Base-by-base conservation (phyloP, 2,113 vertebrate species). In the Sporophila hypoxantha region DNA sequence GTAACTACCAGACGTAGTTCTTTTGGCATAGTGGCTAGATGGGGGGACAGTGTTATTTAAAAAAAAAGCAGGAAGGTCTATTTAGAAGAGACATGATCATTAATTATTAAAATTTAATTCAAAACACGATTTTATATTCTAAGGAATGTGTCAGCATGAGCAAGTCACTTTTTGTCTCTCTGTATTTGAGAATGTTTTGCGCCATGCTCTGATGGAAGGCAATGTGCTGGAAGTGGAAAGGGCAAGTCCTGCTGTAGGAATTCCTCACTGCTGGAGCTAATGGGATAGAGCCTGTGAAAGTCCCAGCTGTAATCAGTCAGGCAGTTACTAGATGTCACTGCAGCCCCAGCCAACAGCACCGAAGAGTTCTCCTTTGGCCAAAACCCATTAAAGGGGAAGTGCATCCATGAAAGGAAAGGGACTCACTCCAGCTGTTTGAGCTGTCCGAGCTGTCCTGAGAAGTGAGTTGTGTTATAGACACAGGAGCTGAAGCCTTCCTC, bases 261-360 rank as follows among this genome's bases (percentile, higher is more conserved):
- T 44, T 64, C 23, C 42, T 37, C 25, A 1, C 39, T 32, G 62
- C 55, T 53, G 56, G 73, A 61, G 22, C 20, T 12, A 37, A 14
- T 6, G 6, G 9, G 18, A 3, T 0, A 6, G 20, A 53, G 29
- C 12, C 41, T 2, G 29, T 47, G 41, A 6, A 49, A 66, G 3
- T 10, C 49, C 25, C 3, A 1, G 55, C 62, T 91, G 85, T 41
- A 64, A 39, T 91, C 32, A 94, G 53, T 21, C 42, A 3, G 13
- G 41, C 30, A 39, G 88, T 49, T 92, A 39, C 96, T 93, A 94
- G 97, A 74, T 92, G 96, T 91, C 95, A 94, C 85, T 92, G 87
- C 26, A 82, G 57, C 62, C 81, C 76, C 64, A 70, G 81, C 56
- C 11, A 21, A 77, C 12, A 15, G 50, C 12, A 8, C 10, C 0